Evolutionary conservation across 2,888 invertebrate genomes (phyloP).

Genomic region (Rhabditoides inermis): DNA sequence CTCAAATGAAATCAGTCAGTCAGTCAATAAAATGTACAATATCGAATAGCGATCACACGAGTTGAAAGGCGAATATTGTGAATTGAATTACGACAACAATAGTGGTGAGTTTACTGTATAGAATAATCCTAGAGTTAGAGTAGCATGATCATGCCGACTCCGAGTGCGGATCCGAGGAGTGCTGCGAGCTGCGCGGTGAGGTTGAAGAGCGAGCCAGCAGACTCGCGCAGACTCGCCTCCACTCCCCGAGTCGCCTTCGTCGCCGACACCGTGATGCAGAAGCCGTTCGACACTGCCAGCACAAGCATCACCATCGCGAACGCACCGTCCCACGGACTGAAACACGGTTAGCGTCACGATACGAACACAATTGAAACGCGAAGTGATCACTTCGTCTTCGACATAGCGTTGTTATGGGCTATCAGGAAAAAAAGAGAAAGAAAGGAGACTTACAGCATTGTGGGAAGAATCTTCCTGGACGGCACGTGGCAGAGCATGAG

Average conservation of each 20-base stretch:
- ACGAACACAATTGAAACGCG: not conserved
- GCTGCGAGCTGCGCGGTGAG: too few species aligned
- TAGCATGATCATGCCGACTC: not conserved
- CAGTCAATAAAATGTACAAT: too few species aligned
- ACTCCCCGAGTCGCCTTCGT: constrained; percentile 20
- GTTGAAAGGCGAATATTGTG: too few species aligned
- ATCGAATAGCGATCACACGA: too few species aligned
- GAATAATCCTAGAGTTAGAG: not conserved
- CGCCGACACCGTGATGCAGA: constrained; percentile 21
- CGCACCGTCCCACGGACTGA: constrained; percentile 26
- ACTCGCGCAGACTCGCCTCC: not conserved
- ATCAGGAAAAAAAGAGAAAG: not conserved
- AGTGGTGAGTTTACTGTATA: not conserved
- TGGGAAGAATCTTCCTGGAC: not conserved
- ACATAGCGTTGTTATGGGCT: not conserved
- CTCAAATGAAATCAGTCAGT: too few species aligned
- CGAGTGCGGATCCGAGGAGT: too few species aligned
- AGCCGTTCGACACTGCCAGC: constrained; percentile 26
- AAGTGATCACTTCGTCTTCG: not conserved
- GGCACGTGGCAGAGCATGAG: not conserved
- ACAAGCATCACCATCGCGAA: constrained; percentile 26
- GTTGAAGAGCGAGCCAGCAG: not conserved
- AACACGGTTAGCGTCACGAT: constrained; percentile 14
- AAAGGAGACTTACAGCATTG: not conserved
- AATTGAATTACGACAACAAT: not conserved